Evolutionary conservation across 2,797 vertebrate genomes (phyloP).

Genomic region (Gephyroberyx darwinii): DNA sequence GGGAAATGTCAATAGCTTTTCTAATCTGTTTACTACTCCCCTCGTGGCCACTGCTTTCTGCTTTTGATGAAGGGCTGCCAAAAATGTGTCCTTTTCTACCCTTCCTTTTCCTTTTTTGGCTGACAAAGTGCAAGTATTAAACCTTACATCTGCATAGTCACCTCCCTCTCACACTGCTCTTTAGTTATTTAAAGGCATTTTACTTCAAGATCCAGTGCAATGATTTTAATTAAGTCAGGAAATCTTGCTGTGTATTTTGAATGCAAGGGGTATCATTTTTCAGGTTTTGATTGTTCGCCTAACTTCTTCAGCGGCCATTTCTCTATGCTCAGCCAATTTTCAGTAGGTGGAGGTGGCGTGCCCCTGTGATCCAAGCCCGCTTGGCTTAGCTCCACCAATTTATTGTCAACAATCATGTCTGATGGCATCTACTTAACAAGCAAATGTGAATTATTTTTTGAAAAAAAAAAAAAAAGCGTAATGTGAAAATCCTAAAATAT

Average conservation of each 20-base stretch:
- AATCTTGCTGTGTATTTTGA: too few species aligned
- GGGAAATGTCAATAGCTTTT: conserved; percentile 84
- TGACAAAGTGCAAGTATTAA: conserved; percentile 52
- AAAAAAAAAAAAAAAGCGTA: too few species aligned
- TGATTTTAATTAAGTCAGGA: background rate
- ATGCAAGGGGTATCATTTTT: too few species aligned
- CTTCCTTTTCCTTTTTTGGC: conserved; percentile 66
- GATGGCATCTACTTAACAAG: conserved; percentile 7
- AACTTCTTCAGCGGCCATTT: conserved; percentile 5
- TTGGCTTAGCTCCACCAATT: conserved; percentile 21
- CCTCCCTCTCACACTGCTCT: conserved; percentile 39
- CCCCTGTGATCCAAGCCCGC: conserved; percentile 1
- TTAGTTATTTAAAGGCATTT: conserved; percentile 61
- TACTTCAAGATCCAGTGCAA: conserved; percentile 17
- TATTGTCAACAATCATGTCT: conserved; percentile 8
- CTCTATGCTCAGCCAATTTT: conserved; percentile 1
- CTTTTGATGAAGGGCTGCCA: conserved; percentile 81
- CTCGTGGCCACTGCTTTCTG: conserved; percentile 78
- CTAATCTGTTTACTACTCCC: conserved; percentile 84
- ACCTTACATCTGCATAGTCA: conserved; percentile 61
- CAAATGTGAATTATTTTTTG: too few species aligned
- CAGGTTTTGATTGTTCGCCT: too few species aligned
- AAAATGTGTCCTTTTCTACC: conserved; percentile 75
- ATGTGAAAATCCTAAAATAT: too few species aligned
- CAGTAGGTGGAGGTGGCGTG: conserved; percentile 6